Percentiles rank a stretch among this genome's conserved stretches.
These are phyloP conservation scores for Malurus melanocephalus DNA, from an alignment of 2,113 vertebrate genomes.

Conservation along the genomic window DNA sequence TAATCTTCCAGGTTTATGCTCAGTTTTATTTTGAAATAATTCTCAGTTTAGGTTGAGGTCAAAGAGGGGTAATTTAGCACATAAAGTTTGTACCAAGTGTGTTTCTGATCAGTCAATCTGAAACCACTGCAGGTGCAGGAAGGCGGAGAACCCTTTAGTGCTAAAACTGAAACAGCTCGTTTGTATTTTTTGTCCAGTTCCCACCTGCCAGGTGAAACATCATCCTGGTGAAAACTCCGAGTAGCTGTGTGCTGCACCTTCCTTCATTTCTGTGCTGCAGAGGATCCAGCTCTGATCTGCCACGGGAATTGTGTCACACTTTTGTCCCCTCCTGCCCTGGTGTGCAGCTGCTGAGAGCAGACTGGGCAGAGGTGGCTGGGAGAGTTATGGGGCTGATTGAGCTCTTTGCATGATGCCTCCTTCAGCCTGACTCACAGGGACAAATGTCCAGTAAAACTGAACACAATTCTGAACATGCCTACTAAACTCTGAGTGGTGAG, in stretches of 20 bases:
- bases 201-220: rapidly evolving
- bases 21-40: neutral
- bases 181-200: neutral
- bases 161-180: neutral
- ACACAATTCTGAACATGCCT: neutral
- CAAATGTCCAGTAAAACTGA: neutral
- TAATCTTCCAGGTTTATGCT: neutral
- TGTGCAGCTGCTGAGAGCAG: neutral
- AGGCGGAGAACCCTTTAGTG: neutral
- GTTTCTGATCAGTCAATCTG: neutral
- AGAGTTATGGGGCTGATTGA: neutral
- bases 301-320: no score
- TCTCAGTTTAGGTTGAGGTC: neutral
- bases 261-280: no score
- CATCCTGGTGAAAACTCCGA: neutral
- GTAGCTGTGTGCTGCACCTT: neutral
- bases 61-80: neutral
- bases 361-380: neutral
- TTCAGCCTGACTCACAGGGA: neutral
- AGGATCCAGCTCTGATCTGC: neutral
- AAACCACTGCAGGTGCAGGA: neutral
- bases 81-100: neutral
- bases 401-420: neutral
- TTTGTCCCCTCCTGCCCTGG: rapidly evolving
- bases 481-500: neutral